Evolutionary conservation across 2,888 invertebrate genomes (phyloP).

Genomic region (Drosophila parthenogenetica): DNA sequence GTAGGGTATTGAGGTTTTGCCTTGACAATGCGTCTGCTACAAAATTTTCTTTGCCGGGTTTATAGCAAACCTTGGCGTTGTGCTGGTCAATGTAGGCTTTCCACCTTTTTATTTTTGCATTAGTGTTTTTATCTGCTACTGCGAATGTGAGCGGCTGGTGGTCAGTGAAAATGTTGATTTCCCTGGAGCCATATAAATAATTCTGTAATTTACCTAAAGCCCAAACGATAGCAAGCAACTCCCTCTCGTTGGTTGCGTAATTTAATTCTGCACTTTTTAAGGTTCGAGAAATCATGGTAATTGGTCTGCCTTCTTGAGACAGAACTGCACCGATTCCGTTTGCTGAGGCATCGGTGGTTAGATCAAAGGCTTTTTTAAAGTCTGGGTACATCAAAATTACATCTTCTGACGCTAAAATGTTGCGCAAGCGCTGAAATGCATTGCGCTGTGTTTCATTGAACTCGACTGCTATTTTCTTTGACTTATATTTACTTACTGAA

Average conservation of each 20-base stretch:
- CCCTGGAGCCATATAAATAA: conserved; percentile 13
- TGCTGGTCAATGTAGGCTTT: conserved; percentile 16
- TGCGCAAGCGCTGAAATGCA: conserved; percentile 1
- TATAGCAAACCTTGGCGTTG: conserved; percentile 12
- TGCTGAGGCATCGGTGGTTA: conserved; percentile 17
- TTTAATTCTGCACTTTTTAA: conserved; percentile 10
- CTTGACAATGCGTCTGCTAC: conserved; percentile 5
- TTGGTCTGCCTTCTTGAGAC: conserved; percentile 14
- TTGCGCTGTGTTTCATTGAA: conserved; percentile 1
- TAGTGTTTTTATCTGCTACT: conserved; percentile 9
- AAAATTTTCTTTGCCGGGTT: conserved; percentile 9
- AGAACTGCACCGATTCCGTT: conserved; percentile 12
- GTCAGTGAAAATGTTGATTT: conserved; percentile 5
- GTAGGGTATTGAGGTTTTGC: conserved; percentile 1
- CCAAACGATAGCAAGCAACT: conserved; percentile 17
- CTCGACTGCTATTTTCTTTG: not conserved
- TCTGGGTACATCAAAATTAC: conserved; percentile 10
- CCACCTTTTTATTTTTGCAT: conserved; percentile 16
- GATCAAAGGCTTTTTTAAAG: conserved; percentile 5
- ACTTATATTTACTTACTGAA: not conserved
- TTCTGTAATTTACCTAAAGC: conserved; percentile 13
- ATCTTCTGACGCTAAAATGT: conserved; percentile 14
- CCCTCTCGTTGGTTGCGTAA: conserved; percentile 27
- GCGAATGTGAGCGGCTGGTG: conserved; percentile 14
- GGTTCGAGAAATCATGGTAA: conserved; percentile 15